phyloP scores from a whole-genome alignment of 2,113 vertebrate species.

The Eudyptes chrysolophus region DNA sequence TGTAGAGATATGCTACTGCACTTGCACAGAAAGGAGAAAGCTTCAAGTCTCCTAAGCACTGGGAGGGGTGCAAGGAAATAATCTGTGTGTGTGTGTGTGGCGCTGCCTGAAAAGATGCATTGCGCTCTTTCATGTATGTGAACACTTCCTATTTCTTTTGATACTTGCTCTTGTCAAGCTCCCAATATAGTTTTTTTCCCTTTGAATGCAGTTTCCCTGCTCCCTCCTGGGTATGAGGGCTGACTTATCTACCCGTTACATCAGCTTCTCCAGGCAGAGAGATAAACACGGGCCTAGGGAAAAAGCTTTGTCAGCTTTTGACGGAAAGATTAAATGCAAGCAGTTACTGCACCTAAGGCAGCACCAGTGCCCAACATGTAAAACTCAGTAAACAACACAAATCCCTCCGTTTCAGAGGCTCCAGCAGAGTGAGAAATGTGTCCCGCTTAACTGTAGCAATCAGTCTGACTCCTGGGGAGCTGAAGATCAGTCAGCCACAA shows the following conservation, averaged over 20 bases:
- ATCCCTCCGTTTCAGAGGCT: background rate
- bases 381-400: background rate
- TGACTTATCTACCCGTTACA: background rate
- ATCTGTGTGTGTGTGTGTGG: background rate
- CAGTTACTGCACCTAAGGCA: background rate
- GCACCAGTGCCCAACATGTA: background rate
- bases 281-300: background rate
- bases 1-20: background rate
- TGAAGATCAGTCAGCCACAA: background rate
- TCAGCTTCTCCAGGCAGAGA: background rate
- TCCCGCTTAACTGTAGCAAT: background rate
- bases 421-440: background rate
- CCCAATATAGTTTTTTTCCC: background rate
- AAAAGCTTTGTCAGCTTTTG: conserved; percentile 49
- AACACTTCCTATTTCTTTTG: background rate
- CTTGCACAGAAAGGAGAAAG: background rate
- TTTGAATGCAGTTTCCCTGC: background rate
- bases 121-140: background rate
- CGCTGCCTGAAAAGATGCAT: background rate
- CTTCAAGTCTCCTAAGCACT: background rate
- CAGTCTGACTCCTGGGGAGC: background rate
- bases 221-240: background rate
- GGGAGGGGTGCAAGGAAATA: background rate
- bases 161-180: background rate
- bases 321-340: conserved; percentile 26